phyloP scores from a whole-genome alignment of 2,113 vertebrate species.

The Callochromis pleurospilus region DNA sequence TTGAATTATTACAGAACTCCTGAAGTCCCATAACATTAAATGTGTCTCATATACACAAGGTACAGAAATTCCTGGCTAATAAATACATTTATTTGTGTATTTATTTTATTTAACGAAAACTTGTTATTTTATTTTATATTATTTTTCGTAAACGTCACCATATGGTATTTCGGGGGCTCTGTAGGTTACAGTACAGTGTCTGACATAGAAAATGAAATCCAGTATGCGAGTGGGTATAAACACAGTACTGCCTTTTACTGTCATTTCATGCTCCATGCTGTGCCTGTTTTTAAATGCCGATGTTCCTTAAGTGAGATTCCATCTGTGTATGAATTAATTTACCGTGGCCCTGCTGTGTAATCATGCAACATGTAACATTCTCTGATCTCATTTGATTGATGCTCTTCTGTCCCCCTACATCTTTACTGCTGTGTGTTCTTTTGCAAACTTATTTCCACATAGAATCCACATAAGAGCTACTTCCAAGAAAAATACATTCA shows the following conservation, averaged over 20 bases:
- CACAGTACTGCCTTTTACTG: neutral
- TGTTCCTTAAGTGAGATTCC: constrained; percentile 12
- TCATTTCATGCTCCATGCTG: constrained; percentile 12
- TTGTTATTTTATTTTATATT: no score
- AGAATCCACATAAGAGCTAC: constrained; percentile 65
- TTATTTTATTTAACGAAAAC: neutral
- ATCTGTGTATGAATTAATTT: constrained; percentile 28
- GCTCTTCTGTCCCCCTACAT: constrained; percentile 49
- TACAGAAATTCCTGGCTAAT: neutral
- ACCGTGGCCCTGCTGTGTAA: constrained; percentile 36
- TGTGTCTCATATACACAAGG: neutral
- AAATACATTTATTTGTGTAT: neutral
- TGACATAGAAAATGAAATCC: neutral
- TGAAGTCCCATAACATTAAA: neutral
- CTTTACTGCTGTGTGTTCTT: constrained; percentile 60
- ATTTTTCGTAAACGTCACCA: neutral
- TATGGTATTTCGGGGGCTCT: neutral
- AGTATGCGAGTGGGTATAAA: neutral
- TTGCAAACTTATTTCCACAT: constrained; percentile 64
- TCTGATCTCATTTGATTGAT: constrained; percentile 40
- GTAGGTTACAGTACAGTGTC: neutral
- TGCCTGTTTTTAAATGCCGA: neutral
- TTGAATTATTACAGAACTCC: neutral
- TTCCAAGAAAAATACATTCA: constrained; percentile 64
- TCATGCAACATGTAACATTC: constrained; percentile 33